Evolutionary conservation across 1,140 invertebrate genomes (phyloP).

Genomic region (Drosophila micromelanica): DNA sequence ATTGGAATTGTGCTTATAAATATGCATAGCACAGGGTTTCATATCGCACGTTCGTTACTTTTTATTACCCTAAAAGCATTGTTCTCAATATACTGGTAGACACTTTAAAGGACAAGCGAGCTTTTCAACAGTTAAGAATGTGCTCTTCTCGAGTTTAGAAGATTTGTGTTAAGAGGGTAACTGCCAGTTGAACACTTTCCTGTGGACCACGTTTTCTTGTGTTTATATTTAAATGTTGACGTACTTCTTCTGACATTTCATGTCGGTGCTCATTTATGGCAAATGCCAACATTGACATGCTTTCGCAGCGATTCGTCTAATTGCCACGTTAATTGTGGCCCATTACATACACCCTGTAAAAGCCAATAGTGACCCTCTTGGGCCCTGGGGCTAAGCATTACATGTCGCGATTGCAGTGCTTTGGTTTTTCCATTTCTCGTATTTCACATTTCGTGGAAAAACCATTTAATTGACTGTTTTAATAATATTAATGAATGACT

Average conservation of each 20-base stretch:
- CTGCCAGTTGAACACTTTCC: not conserved
- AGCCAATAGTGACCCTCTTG: not conserved
- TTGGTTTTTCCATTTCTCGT: conserved; percentile 6
- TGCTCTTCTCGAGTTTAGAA: too few relatives aligned
- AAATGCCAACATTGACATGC: conserved; percentile 77
- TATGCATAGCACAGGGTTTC: conserved; percentile 55
- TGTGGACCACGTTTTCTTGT: not conserved
- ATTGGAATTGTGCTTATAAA: conserved; percentile 62
- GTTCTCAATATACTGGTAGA: not conserved
- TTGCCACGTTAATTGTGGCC: conserved; percentile 67
- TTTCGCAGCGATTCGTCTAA: conserved; percentile 58
- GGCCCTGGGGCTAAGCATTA: conserved; percentile 27
- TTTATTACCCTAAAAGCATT: not conserved
- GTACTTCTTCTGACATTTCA: conserved; percentile 50
- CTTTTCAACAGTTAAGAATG: too few relatives aligned
- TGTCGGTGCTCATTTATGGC: conserved; percentile 66
- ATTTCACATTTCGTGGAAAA: conserved; percentile 58
- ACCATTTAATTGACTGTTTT: conserved; percentile 61
- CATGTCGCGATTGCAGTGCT: conserved; percentile 35
- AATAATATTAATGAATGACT: conserved; percentile 52
- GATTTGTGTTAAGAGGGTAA: not conserved
- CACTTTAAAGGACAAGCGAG: too few relatives aligned
- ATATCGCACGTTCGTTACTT: conserved; percentile 35
- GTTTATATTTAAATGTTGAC: not conserved
- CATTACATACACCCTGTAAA: conserved; percentile 52